Base-by-base conservation (phyloP, 1,140 invertebrate species). In the Thaumatotibia leucotreta region DNA sequence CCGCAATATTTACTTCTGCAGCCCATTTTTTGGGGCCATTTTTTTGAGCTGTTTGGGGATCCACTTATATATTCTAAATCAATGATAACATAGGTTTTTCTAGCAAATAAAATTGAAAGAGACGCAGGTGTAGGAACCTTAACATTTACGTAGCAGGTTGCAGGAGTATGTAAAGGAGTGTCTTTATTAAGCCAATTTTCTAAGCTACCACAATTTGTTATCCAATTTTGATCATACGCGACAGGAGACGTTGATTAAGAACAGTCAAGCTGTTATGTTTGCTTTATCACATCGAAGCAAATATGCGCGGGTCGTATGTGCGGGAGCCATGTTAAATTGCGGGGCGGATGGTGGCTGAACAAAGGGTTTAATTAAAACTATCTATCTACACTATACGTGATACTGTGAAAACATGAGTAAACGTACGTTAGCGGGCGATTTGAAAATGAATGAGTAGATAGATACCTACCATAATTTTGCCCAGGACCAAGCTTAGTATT, bases 361-460 rank as follows among this genome's bases (percentile, higher is more conserved):
- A 58, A 58, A 58, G 52, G 27, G 27, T 58, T 58, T 58, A 58
- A 58, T 58, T 58, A 58, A 58, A 58, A 58, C 52, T 58, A 58
- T 58, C 52, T 58, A 58, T 58, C 52, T 27, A 45, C 39, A 45
- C 39, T n/a, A n/a, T n/a, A 20, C 39, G 39, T 45, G 39, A 4
- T 14, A 5, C 39, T 45, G 39, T 20, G 39, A 45, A 45, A 45
- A 45, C 39, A 45, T 45, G 14, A 45, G 39, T 45, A 8, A 45
- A 9, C 39, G 35, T 5, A n/a, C 33, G 33, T 1, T n/a, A n/a
- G 14, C 6, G n/a, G n/a, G n/a, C n/a, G 39, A 20, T 17, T 20
- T 20, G 14, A 20, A 45, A 45, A 11, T 45, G 39, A 5, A 45
- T 20, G 17, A 20, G n/a, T n/a, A n/a, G n/a, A n/a, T n/a, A n/a